phyloP scores from a whole-genome alignment of 1,140 invertebrate genomes.

The Asbolus verrucosus region DNA sequence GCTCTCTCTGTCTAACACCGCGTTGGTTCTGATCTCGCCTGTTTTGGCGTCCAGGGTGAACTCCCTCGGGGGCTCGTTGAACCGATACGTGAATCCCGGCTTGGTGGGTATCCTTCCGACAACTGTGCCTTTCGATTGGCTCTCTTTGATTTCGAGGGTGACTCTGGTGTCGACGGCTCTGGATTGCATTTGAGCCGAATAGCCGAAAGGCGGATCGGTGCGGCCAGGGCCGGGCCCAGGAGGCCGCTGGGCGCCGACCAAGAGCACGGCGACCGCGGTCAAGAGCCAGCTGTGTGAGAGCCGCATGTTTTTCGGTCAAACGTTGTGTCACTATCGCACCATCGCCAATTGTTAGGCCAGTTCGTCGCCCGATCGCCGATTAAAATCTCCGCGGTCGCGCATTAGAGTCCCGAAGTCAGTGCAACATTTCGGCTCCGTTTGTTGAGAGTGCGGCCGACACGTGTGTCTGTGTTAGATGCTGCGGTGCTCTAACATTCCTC shows the following conservation, averaged over 20 bases:
- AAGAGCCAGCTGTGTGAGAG: slow-evolving; percentile 45
- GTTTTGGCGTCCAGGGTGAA: slow-evolving; percentile 83
- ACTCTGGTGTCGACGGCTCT: slow-evolving; percentile 87
- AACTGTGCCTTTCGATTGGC: slow-evolving; percentile 81
- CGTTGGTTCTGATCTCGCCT: slow-evolving; percentile 85
- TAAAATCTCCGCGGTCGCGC: slow-evolving; percentile 44
- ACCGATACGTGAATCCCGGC: slow-evolving; percentile 88
- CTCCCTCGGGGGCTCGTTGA: slow-evolving; percentile 89
- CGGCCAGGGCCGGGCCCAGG: slow-evolving; percentile 66
- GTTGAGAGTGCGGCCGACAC: slow-evolving; percentile 53
- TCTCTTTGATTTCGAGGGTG: slow-evolving; percentile 86
- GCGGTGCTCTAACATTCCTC: slow-evolving; percentile 63
- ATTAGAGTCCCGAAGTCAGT: slow-evolving; percentile 43
- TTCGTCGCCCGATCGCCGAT: slow-evolving; percentile 43
- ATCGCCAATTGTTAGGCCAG: slow-evolving; percentile 8
- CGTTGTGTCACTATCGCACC: slow-evolving; percentile 42
- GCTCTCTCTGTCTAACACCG: slow-evolving; percentile 84
- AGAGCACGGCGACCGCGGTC: slow-evolving; percentile 48
- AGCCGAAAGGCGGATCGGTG: too few species aligned
- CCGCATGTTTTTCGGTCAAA: slow-evolving; percentile 45
- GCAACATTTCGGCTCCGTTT: slow-evolving; percentile 51
- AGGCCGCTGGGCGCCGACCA: slow-evolving; percentile 60
- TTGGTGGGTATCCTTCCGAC: slow-evolving; percentile 89
- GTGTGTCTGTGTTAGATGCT: slow-evolving; percentile 61
- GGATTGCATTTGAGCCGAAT: slow-evolving; percentile 81